phyloP scores from a whole-genome alignment of 2,113 vertebrate genomes.

The Stercorarius parasiticus region DNA sequence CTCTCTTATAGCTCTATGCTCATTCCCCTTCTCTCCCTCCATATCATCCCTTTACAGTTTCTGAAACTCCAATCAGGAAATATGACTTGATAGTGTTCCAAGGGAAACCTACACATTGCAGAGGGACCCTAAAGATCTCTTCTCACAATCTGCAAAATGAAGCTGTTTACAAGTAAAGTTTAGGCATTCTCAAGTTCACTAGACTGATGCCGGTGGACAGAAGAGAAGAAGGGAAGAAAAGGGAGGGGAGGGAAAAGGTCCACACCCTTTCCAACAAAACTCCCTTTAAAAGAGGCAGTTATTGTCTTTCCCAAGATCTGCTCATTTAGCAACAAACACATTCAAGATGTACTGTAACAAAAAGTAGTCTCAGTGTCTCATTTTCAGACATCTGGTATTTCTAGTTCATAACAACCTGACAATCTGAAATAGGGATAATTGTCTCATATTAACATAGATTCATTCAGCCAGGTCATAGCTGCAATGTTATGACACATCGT shows the following conservation, averaged over 20 bases:
- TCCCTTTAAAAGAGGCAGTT: not conserved
- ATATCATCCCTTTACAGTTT: not conserved
- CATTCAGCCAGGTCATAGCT: not conserved
- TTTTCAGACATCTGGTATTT: not conserved
- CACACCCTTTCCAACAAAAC: not conserved
- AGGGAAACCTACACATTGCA: not conserved
- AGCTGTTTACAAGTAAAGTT: not conserved
- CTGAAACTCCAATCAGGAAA: fast-evolving
- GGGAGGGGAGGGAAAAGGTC: not conserved
- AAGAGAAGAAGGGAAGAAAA: not conserved
- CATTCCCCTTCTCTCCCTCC: not conserved
- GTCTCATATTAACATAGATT: not conserved
- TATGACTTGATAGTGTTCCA: not conserved
- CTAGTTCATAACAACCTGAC: not conserved
- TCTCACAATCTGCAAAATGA: not conserved
- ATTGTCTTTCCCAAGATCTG: not conserved
- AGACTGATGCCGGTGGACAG: too few species aligned
- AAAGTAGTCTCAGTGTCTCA: not conserved
- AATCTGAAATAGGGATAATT: not conserved
- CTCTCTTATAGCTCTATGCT: not conserved
- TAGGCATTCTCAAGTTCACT: not conserved
- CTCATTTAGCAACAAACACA: not conserved
- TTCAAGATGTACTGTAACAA: not conserved
- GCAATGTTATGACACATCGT: fast-evolving
- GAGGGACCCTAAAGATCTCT: not conserved